Percentiles rank a stretch among this genome's conserved stretches.
Conservation (phyloP, 30 jellyfish, hydroid and myxozoan genomes). For the Pseudorhiza aurosa region DNA sequence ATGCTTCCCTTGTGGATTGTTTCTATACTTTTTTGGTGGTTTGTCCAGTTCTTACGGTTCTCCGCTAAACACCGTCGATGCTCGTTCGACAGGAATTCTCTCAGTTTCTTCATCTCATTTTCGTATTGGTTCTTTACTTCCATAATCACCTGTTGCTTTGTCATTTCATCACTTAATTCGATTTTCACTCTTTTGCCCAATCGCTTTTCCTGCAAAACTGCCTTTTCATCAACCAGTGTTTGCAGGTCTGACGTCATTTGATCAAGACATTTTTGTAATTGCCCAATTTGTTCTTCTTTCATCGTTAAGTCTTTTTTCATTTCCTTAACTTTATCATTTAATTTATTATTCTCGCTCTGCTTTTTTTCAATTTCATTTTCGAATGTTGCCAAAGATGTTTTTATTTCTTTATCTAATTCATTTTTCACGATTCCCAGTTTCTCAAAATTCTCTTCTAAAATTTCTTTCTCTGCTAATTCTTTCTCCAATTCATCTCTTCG, state of each 20-base stretch:
- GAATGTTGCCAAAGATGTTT: constrained; percentile 7
- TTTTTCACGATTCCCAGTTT: constrained; percentile 6
- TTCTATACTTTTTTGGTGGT: constrained; percentile 51
- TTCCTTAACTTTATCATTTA: constrained; percentile 20
- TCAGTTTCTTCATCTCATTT: constrained; percentile 49
- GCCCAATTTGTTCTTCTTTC: constrained; percentile 36
- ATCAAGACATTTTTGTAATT: constrained; percentile 44
- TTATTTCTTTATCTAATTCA: constrained; percentile 8
- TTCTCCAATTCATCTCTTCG: constrained; percentile 46
- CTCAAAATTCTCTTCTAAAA: constrained; percentile 13
- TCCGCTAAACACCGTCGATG: constrained; percentile 73
- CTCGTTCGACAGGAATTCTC: constrained; percentile 66
- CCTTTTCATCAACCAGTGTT: constrained; percentile 54
- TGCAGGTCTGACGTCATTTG: constrained; percentile 61
- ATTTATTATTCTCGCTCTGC: neutral
- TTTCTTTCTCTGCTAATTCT: constrained; percentile 23
- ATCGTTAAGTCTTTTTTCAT: constrained; percentile 16
- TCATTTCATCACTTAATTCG: constrained; percentile 19
- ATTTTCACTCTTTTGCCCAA: constrained; percentile 16
- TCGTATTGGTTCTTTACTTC: constrained; percentile 71
- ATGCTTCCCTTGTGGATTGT: constrained; percentile 64
- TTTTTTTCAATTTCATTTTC: constrained; percentile 25
- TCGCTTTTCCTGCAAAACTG: constrained; percentile 38
- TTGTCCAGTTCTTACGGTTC: constrained; percentile 29
- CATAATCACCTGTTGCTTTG: constrained; percentile 35